These are phyloP conservation scores for Andrena dorsata DNA, from an alignment of 2,888 invertebrate species.

Conservation along the genomic window DNA sequence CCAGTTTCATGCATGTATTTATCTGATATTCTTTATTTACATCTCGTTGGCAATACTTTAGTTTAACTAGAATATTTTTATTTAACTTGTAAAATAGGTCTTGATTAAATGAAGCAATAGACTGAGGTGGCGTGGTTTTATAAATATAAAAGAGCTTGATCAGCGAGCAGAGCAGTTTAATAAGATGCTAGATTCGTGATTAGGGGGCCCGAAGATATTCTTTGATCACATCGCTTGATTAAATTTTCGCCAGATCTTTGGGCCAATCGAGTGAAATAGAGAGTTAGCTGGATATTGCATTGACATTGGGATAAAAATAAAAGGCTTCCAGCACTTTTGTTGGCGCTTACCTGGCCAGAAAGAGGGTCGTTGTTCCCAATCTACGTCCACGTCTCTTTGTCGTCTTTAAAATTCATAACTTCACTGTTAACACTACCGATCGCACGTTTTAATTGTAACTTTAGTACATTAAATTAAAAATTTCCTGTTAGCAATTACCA, in stretches of 20 bases:
- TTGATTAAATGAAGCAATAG: no score
- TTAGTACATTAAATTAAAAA: background rate
- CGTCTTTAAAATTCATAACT: background rate
- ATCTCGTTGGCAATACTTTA: no score
- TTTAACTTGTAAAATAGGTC: no score
- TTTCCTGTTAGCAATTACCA: background rate
- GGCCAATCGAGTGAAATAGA: background rate
- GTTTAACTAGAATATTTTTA: no score
- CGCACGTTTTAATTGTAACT: background rate
- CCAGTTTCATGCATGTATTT: no score
- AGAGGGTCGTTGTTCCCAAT: conserved; percentile 6
- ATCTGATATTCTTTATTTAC: no score
- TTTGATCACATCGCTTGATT: no score
- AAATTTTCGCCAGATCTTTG: background rate
- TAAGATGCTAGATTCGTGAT: no score
- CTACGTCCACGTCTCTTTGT: background rate
- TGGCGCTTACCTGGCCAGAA: conserved; percentile 18
- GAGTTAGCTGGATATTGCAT: background rate
- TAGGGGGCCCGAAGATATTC: no score
- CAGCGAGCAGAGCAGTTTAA: no score
- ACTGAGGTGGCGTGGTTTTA: no score
- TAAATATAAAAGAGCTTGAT: no score
- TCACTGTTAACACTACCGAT: background rate
- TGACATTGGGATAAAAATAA: background rate
- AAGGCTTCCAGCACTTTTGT: background rate